These are phyloP conservation scores for Dicroscelio sp. DNA, from an alignment of 2,888 invertebrate genomes.

Conservation along the genomic window DNA sequence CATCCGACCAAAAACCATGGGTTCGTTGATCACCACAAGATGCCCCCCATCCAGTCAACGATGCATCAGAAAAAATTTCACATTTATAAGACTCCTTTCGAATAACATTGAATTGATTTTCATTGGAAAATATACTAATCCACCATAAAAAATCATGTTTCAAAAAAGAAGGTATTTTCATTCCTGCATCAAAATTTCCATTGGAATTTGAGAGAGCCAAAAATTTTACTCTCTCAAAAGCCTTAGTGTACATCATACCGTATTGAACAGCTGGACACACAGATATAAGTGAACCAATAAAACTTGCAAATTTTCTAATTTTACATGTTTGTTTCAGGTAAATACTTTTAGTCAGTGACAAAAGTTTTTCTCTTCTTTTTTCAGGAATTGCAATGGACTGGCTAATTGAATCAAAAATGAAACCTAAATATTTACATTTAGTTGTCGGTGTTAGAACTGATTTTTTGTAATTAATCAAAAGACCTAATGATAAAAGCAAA, in stretches of 20 bases:
- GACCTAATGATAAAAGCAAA: not conserved
- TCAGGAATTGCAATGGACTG: not conserved
- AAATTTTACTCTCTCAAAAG: constrained; percentile 66
- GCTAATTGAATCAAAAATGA: constrained; percentile 22
- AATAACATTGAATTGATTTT: constrained; percentile 31
- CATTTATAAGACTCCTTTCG: not conserved
- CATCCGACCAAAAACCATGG: constrained; percentile 57
- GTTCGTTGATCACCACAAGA: constrained; percentile 50
- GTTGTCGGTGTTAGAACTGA: not conserved
- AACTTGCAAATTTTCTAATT: constrained; percentile 68
- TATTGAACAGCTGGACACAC: constrained; percentile 60
- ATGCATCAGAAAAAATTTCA: constrained; percentile 77
- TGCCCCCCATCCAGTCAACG: constrained; percentile 83
- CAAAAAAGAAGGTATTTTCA: not conserved
- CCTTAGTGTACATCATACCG: constrained; percentile 43
- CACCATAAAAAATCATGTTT: constrained; percentile 74
- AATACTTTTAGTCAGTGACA: not conserved
- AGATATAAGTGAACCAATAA: constrained; percentile 69
- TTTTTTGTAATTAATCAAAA: constrained; percentile 17
- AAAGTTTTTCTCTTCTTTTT: not conserved
- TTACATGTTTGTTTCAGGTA: not conserved
- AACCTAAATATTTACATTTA: constrained; percentile 37
- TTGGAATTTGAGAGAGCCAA: constrained; percentile 20
- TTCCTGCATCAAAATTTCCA: constrained; percentile 40
- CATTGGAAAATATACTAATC: constrained; percentile 45